Evolutionary conservation across 2,797 vertebrate species (phyloP), one percentile per base, ranked within the genome.

Genomic region (Spondyliosoma cantharus): DNA sequence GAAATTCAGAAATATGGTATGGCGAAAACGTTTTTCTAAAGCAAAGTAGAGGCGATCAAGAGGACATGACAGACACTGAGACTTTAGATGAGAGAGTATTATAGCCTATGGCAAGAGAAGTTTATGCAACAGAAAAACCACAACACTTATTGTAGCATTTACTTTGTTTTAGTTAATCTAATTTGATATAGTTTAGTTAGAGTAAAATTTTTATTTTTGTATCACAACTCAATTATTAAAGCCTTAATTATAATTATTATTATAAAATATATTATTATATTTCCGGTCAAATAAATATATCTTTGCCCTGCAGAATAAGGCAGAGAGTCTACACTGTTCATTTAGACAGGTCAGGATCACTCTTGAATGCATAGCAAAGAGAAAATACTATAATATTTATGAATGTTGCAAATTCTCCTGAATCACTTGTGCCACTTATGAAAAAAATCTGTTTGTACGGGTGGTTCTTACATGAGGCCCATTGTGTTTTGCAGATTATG

Each of bases 401-500:
- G 14, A 69, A 59, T n/a, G 9, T 15, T 32, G 64, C 7, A 62
- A 25, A 61, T 56, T 68, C 37, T 52, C 64, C n/a, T 48, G 20
- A 53, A 27, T 70, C 3, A 0, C 22, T 58, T 1, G 7, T 48
- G 71, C 19, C 66, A 24, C 24, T 80, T 64, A 4, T 53, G 16
- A 70, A 65, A 11, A 11, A 37, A 59, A 60, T 42, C 46, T 53
- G 29, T 42, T 66, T 24, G 62, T 42, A 59, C 3, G 0, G 65
- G 52, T 60, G 24, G 25, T 29, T 62, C 42, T 64, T 53, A 15
- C 56, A 68, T 5, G 19, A 42, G 7, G 43, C n/a, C 4, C 5
- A 0, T 53, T 76, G 25, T 67, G 57, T 49, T 54, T 37, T 53
- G 54, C 24, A 70, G 56, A 72, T 61, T 52, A 73, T 54, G 20